Percentiles rank a stretch among this genome's conserved stretches.
phyloP scores from a whole-genome alignment of 2,888 invertebrate species.

The Hirtodrosophila duncani region DNA sequence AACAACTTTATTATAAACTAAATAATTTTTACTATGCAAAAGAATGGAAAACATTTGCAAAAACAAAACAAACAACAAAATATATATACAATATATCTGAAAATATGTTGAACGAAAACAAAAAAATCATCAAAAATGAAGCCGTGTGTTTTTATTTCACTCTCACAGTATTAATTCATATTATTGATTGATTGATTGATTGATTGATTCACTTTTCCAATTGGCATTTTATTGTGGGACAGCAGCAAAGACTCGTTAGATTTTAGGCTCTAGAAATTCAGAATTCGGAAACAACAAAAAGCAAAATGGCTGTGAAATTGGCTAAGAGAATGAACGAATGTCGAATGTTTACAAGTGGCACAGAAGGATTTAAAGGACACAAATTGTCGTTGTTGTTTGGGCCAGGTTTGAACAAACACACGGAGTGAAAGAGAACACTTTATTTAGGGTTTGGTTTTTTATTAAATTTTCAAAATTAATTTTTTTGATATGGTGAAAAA shows the following conservation, averaged over 20 bases:
- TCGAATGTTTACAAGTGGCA: too few relatives aligned
- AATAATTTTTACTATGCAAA: slow-evolving; percentile 54
- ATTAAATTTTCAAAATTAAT: not conserved
- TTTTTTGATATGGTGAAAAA: too few relatives aligned
- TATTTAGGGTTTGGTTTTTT: slow-evolving; percentile 7
- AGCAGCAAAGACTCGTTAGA: slow-evolving; percentile 52
- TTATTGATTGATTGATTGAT: slow-evolving; percentile 1
- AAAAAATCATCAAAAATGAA: slow-evolving; percentile 39
- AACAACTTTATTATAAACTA: slow-evolving; percentile 30
- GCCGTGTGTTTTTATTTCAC: slow-evolving; percentile 49
- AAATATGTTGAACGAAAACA: slow-evolving; percentile 56
- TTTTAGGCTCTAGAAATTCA: slow-evolving; percentile 38
- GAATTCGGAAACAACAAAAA: slow-evolving; percentile 42
- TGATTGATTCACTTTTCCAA: not conserved
- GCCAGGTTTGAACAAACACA: too few relatives aligned
- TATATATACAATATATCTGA: slow-evolving; percentile 52
- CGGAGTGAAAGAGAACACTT: not conserved
- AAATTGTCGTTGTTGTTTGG: too few relatives aligned
- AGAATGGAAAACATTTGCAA: slow-evolving; percentile 36
- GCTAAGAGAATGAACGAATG: too few relatives aligned
- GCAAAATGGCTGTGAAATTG: slow-evolving; percentile 70
- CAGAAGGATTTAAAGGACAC: too few relatives aligned
- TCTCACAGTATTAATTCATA: not conserved
- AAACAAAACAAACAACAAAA: slow-evolving; percentile 40
- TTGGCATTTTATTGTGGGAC: slow-evolving; percentile 12